phyloP scores from a whole-genome alignment of 1,140 invertebrate genomes.

The Paraescarpia echinospica region DNA sequence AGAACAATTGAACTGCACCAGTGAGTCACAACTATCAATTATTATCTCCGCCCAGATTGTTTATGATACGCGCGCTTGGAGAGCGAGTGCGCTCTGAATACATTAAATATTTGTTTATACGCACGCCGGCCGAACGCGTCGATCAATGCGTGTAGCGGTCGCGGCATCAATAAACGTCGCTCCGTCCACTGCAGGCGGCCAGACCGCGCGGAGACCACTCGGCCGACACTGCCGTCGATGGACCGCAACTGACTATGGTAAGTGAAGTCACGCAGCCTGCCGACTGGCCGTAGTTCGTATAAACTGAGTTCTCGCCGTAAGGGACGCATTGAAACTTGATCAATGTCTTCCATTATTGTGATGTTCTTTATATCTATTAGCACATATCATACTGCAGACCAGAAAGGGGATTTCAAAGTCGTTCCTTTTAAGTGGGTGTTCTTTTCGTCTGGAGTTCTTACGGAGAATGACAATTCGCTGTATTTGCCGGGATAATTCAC shows the following conservation, averaged over 20 bases:
- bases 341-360: too few species aligned
- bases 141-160: background rate
- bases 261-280: background rate
- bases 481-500: too few species aligned
- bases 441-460: too few species aligned
- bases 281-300: too few species aligned
- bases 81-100: background rate
- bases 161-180: background rate
- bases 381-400: too few species aligned
- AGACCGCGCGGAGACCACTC: background rate
- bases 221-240: background rate
- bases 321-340: too few species aligned
- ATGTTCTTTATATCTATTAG: too few species aligned
- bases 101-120: background rate
- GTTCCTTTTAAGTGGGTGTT: too few species aligned
- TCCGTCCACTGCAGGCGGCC: background rate
- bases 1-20: background rate
- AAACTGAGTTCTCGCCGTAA: too few species aligned
- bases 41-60: background rate
- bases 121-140: background rate
- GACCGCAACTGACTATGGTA: background rate
- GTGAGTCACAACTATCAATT: background rate
- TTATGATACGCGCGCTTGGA: background rate
- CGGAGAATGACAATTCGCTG: too few species aligned
- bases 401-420: too few species aligned